Evolutionary conservation across 2,113 vertebrate species (phyloP).

Genomic region (Pteropus alecto): DNA sequence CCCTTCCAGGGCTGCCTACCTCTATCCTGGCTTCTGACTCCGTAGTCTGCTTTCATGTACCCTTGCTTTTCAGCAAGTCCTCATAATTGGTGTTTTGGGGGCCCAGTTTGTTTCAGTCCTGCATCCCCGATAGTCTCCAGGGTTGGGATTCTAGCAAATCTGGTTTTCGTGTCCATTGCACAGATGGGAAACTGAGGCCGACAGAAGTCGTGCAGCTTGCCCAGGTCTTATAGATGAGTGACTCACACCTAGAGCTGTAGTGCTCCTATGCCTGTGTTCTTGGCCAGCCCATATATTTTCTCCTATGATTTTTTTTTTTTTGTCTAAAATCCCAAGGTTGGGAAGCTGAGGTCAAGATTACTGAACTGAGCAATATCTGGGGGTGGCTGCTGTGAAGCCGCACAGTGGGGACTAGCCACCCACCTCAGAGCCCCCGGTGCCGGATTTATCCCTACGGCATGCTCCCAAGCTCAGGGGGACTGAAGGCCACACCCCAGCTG

Average conservation of each 20-base stretch:
- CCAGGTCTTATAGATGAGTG: background rate
- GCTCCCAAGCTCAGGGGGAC: rapidly evolving
- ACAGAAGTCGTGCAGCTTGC: rapidly evolving
- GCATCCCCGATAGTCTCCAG: background rate
- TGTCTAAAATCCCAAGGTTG: background rate
- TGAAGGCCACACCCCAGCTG: background rate
- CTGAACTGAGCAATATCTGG: rapidly evolving
- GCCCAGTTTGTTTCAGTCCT: background rate
- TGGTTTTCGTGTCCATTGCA: background rate
- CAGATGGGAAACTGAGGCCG: background rate
- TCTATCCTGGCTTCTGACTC: background rate
- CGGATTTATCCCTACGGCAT: background rate
- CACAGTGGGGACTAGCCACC: background rate
- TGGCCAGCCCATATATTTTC: background rate
- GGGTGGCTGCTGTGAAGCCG: background rate
- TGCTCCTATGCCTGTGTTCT: background rate
- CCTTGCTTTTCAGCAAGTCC: background rate
- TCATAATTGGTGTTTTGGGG: background rate
- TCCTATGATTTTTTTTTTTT: background rate
- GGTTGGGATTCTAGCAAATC: background rate
- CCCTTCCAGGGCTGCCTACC: rapidly evolving
- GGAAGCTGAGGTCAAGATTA: background rate
- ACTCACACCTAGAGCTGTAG: background rate
- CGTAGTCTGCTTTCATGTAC: rapidly evolving
- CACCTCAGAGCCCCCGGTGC: background rate